Base-by-base conservation (phyloP, 2,888 invertebrate species). In the Acheta domesticus region DNA sequence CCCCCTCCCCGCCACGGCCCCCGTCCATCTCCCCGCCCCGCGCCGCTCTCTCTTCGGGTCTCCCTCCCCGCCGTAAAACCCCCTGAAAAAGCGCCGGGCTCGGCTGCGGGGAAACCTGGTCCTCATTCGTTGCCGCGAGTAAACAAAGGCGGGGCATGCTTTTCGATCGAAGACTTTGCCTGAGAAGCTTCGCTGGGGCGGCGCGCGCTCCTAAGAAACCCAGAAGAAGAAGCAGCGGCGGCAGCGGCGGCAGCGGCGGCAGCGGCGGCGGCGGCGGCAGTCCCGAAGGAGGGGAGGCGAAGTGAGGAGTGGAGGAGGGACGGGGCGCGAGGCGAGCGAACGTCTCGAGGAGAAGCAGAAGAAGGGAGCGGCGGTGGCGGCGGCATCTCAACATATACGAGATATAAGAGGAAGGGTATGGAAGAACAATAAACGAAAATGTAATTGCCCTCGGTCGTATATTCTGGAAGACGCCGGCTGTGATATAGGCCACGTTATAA, bases 361-460 rank as follows among this genome's bases (percentile, higher is more conserved):
- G 74, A 20, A 49, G 48, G 12, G 75, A 36, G 75, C 23, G 36
- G 75, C 48, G 48, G 23, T 50, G 75, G n/a, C 20, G 14, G 20
- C 20, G 21, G n/a, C 20, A 16, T 14, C 23, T 21, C 75, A 21
- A 75, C 14, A 20, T 75, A 75, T 23, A 75, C 23, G 49, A 75
- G 21, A 76, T 48, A 12, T 76, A 48, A 76, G 48, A 76, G 76
- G 76, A 62, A 62, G 62, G 62, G 62, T 62, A 62, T 62, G 62
- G 78, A 75, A 80, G 79, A 80, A 80, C 79, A 79, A 80, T 75
- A 75, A 77, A 77, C 76, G 80, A 80, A 82, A 82, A 81, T 82
- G 80, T 80, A 81, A 82, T 82, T 81, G 82, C 80, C 81, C 80
- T 78, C 76, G 81, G 80, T 80, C 80, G 81, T 82, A 81, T 80